Evolutionary conservation across 2,888 invertebrate species (phyloP).

Genomic region (Lasioglossum morio): DNA sequence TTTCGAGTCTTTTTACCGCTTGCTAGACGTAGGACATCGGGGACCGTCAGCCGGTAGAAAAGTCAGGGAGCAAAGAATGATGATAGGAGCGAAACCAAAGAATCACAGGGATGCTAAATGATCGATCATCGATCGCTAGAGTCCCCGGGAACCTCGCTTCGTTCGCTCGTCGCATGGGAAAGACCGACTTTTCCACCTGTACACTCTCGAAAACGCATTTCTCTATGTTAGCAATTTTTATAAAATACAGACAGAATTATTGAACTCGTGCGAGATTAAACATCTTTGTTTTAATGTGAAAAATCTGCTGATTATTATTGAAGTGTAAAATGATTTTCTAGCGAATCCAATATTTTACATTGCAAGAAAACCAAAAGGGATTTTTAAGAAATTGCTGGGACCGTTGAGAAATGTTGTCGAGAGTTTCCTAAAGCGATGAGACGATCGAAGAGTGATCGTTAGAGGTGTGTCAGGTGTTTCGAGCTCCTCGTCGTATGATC

Average conservation of each 20-base stretch:
- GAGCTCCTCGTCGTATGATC: conserved; percentile 44
- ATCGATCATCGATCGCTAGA: neutral
- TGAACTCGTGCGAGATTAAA: neutral
- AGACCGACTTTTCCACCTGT: neutral
- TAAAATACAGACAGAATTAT: neutral
- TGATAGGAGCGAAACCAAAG: conserved; percentile 5
- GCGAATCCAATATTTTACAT: neutral
- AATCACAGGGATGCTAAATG: neutral
- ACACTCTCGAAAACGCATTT: neutral
- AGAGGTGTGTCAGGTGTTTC: conserved; percentile 10
- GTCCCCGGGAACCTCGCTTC: neutral
- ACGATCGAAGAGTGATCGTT: neutral
- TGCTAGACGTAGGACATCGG: conserved; percentile 31
- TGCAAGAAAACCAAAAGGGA: neutral
- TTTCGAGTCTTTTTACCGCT: conserved; percentile 64
- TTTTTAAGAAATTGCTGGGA: neutral
- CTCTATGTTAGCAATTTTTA: neutral
- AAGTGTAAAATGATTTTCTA: neutral
- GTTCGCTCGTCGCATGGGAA: neutral
- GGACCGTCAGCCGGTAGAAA: conserved; percentile 11
- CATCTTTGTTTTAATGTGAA: neutral
- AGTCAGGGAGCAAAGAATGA: neutral
- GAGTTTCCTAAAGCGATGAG: neutral
- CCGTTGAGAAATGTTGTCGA: neutral
- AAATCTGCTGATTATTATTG: neutral